Evolutionary conservation across 2,888 invertebrate species (phyloP).

Genomic region (Heliconius hortense): DNA sequence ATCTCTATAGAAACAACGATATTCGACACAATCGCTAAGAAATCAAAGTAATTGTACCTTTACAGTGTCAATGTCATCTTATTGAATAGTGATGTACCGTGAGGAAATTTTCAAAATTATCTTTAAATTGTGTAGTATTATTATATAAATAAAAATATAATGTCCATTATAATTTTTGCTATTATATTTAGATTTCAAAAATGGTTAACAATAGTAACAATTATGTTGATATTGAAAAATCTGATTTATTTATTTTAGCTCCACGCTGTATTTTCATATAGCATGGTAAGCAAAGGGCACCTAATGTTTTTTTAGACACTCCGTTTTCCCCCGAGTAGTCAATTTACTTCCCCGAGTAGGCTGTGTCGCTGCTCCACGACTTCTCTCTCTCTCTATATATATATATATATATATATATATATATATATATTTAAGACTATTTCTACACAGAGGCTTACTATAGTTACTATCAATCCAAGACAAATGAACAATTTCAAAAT

Average conservation of each 20-base stretch:
- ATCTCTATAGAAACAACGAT: conserved; percentile 35
- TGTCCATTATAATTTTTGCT: not conserved
- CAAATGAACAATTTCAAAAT: too few species aligned
- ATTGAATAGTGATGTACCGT: conserved; percentile 1
- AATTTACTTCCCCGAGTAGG: not conserved
- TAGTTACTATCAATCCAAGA: too few species aligned
- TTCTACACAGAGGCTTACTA: too few species aligned
- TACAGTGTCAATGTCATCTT: conserved; percentile 8
- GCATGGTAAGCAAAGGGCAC: too few species aligned
- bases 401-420: too few species aligned
- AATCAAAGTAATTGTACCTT: conserved; percentile 19
- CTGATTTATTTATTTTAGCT: not conserved
- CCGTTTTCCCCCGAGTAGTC: not conserved
- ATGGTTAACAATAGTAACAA: not conserved
- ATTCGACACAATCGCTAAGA: conserved; percentile 17
- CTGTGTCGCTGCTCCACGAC: too few species aligned
- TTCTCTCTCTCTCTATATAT: too few species aligned
- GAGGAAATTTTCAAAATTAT: not conserved
- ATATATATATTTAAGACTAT: too few species aligned
- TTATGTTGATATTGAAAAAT: not conserved
- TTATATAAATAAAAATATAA: not conserved
- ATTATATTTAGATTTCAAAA: not conserved
- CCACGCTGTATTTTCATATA: too few species aligned
- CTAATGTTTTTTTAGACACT: too few species aligned
- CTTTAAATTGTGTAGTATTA: not conserved